Percentiles rank a stretch among this genome's conserved stretches.
phyloP scores from a whole-genome alignment of 2,797 vertebrate genomes.

The Xenentodon cancila region DNA sequence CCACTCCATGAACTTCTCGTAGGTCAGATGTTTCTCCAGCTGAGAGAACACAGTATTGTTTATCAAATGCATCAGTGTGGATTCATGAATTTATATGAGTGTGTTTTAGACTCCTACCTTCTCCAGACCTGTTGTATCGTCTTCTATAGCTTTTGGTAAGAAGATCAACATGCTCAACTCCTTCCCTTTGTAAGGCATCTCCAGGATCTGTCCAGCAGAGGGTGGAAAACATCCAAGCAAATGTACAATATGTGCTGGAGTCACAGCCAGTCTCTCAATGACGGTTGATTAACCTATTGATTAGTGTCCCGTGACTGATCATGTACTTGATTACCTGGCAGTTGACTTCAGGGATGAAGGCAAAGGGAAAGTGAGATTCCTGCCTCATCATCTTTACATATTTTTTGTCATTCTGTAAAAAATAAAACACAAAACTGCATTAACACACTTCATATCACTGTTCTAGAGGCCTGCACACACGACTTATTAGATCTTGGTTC shows the following conservation, averaged over 20 bases:
- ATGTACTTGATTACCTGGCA: slow-evolving; percentile 1
- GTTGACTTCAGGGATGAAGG: not conserved
- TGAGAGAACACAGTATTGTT: slow-evolving; percentile 39
- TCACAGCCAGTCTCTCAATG: too few species aligned
- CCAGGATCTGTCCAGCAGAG: slow-evolving; percentile 77
- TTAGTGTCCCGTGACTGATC: not conserved
- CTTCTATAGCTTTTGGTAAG: slow-evolving; percentile 82
- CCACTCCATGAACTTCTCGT: slow-evolving; percentile 84
- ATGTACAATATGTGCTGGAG: not conserved
- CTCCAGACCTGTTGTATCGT: slow-evolving; percentile 83
- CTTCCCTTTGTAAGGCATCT: slow-evolving; percentile 83
- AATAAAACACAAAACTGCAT: not conserved
- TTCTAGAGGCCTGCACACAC: too few species aligned
- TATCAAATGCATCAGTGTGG: not conserved
- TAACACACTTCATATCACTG: too few species aligned
- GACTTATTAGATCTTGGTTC: too few species aligned
- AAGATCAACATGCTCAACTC: slow-evolving; percentile 90
- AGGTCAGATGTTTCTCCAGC: slow-evolving; percentile 84
- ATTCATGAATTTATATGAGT: not conserved
- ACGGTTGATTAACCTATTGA: not conserved
- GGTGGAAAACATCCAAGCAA: not conserved
- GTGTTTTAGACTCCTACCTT: slow-evolving; percentile 65
- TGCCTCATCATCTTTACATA: slow-evolving; percentile 6
- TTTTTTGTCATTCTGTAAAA: not conserved
- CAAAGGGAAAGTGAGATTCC: not conserved